phyloP scores from a whole-genome alignment of 2,888 invertebrate species.

The Eurois occulta region DNA sequence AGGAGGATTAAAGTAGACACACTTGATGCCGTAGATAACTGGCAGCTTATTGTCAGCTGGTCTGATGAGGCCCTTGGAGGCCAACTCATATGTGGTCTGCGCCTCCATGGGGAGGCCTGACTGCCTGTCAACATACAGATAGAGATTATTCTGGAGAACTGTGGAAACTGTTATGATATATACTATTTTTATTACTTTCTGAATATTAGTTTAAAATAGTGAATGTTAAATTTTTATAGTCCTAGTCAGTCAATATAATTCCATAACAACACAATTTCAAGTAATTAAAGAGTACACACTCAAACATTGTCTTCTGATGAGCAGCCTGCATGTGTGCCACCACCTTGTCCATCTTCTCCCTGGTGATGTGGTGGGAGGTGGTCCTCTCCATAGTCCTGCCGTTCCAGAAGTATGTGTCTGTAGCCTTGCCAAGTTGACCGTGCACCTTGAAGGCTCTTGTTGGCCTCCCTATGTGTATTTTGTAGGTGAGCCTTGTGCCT shows the following conservation, averaged over 20 bases:
- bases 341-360: conserved; percentile 93
- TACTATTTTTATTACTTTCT: conserved; percentile 3
- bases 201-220: conserved; percentile 1
- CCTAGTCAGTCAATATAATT: neutral
- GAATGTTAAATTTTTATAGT: neutral
- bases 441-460: conserved; percentile 93
- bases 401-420: conserved; percentile 93
- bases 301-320: conserved; percentile 96
- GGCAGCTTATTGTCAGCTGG: conserved; percentile 93
- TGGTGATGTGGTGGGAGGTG: conserved; percentile 93
- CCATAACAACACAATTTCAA: neutral
- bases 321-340: conserved; percentile 95
- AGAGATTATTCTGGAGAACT: neutral
- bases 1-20: conserved; percentile 95
- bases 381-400: conserved; percentile 93
- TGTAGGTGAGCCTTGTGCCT: conserved; percentile 90
- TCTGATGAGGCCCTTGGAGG: conserved; percentile 94
- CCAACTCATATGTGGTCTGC: conserved; percentile 97
- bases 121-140: conserved; percentile 84
- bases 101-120: conserved; percentile 96
- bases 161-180: neutral
- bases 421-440: conserved; percentile 94
- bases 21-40: conserved; percentile 96
- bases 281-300: conserved; percentile 89
- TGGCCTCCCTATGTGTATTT: conserved; percentile 91